Percentiles rank a stretch among this genome's conserved stretches.
These are phyloP conservation scores for Gymnosoma rotundatum DNA, from an alignment of 2,888 invertebrate species.

Conservation along the genomic window DNA sequence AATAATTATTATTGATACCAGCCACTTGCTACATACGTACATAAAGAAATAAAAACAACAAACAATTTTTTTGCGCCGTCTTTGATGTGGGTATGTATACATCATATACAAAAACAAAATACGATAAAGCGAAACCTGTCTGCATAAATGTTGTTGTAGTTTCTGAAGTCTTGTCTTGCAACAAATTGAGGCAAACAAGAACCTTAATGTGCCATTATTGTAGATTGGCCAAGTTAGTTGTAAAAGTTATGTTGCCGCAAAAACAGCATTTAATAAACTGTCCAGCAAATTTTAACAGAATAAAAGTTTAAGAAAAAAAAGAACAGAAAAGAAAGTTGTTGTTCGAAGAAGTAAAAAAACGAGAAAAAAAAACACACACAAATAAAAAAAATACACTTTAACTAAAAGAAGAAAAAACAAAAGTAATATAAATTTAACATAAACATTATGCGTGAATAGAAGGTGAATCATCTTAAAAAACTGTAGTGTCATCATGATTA, in stretches of 20 bases:
- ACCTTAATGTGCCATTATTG: conserved; percentile 66
- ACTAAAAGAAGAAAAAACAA: not conserved
- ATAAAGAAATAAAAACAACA: conserved; percentile 10
- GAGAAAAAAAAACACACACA: not conserved
- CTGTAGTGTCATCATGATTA: not conserved
- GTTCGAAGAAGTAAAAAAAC: conserved; percentile 15
- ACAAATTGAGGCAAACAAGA: conserved; percentile 62
- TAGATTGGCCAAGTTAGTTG: conserved; percentile 66
- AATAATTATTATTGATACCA: conserved; percentile 27
- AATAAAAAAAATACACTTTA: too few species aligned
- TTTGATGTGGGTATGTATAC: conserved; percentile 14
- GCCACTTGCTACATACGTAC: conserved; percentile 27
- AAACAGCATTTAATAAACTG: conserved; percentile 51
- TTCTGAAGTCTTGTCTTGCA: conserved; percentile 15
- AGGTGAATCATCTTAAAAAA: conserved; percentile 35
- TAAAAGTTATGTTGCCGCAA: conserved; percentile 69
- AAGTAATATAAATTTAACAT: not conserved
- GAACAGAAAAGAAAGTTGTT: conserved; percentile 55
- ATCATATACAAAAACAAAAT: conserved; percentile 37
- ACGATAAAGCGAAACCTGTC: conserved; percentile 62
- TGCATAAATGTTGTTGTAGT: conserved; percentile 21
- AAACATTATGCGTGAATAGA: conserved; percentile 36
- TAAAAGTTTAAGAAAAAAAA: not conserved
- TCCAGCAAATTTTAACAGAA: not conserved
- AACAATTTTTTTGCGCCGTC: conserved; percentile 6